Evolutionary conservation across 2,113 vertebrate genomes (phyloP).

Genomic region (Sylvilagus bachmani): DNA sequence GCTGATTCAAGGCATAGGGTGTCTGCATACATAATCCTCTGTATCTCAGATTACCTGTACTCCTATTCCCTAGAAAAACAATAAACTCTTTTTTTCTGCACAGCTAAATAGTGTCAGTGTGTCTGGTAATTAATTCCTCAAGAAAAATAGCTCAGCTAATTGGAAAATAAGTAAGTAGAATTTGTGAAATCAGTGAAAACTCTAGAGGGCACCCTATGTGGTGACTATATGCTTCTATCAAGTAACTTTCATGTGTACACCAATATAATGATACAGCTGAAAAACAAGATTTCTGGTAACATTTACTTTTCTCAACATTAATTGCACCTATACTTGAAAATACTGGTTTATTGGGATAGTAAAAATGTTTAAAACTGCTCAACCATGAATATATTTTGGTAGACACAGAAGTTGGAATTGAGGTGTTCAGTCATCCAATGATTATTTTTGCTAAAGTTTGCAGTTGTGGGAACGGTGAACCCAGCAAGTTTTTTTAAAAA

Average conservation of each 20-base stretch:
- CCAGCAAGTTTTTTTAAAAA: neutral
- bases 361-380: slow-evolving; percentile 13
- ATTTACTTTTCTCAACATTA: neutral
- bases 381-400: slow-evolving; percentile 13
- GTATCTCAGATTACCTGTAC: neutral
- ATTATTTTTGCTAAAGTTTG: slow-evolving; percentile 42
- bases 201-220: slow-evolving; percentile 25
- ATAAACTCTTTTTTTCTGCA: neutral
- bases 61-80: neutral
- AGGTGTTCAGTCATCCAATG: neutral
- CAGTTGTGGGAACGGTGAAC: neutral
- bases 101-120: neutral
- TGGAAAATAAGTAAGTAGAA: slow-evolving; percentile 45
- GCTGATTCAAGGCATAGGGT: neutral
- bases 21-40: neutral
- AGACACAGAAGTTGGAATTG: slow-evolving; percentile 26
- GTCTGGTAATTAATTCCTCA: neutral
- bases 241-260: slow-evolving; percentile 13
- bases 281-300: neutral
- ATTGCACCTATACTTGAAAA: neutral
- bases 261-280: neutral
- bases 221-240: neutral
- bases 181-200: slow-evolving; percentile 7
- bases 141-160: slow-evolving; percentile 25
- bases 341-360: neutral